phyloP scores from a whole-genome alignment of 2,888 invertebrate species.

The Limenitis camilla region DNA sequence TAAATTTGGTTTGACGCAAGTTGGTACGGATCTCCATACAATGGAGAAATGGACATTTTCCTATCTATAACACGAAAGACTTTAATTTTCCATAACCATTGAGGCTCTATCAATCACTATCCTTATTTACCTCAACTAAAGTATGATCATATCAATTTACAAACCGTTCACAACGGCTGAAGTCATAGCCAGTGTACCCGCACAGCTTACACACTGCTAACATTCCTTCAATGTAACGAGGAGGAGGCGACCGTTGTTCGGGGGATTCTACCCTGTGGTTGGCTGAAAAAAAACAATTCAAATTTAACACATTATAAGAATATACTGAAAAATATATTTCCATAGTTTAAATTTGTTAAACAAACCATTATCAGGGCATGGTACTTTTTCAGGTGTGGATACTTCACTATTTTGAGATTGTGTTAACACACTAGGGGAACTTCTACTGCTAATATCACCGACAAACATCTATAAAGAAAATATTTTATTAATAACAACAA shows the following conservation, averaged over 20 bases:
- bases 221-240: conserved; percentile 80
- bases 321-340: conserved; percentile 1
- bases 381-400: conserved; percentile 60
- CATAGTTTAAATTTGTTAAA: background rate
- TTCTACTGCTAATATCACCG: conserved; percentile 60
- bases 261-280: conserved; percentile 62
- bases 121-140: background rate
- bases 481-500: background rate
- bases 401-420: conserved; percentile 61
- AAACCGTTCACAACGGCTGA: conserved; percentile 83
- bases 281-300: conserved; percentile 30
- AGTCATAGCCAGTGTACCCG: conserved; percentile 85
- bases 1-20: too few relatives aligned
- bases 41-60: too few relatives aligned
- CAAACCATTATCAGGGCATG: conserved; percentile 51
- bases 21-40: too few relatives aligned
- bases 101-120: too few relatives aligned
- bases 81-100: too few relatives aligned
- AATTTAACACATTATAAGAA: conserved; percentile 7
- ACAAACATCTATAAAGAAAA: conserved; percentile 51
- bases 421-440: conserved; percentile 53
- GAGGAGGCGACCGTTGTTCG: conserved; percentile 74
- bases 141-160: background rate
- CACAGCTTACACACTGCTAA: conserved; percentile 86
- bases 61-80: too few relatives aligned